These are phyloP conservation scores for Diadumene lineata DNA, from an alignment of 92 coral and sea anemone species.

Conservation along the genomic window DNA sequence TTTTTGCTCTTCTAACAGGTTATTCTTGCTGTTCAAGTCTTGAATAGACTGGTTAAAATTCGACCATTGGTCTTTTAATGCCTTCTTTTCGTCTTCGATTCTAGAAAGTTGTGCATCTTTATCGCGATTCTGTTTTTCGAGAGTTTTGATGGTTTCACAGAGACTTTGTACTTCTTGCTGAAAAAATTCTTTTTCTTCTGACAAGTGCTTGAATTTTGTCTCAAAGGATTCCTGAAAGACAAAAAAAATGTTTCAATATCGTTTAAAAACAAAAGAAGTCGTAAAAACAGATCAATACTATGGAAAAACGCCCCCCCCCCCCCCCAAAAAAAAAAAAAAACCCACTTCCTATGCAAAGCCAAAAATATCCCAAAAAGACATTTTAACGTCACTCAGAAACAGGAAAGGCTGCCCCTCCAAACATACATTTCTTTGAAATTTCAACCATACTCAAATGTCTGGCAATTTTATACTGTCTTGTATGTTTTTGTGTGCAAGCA, in stretches of 20 bases:
- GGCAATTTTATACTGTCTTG: too few relatives aligned
- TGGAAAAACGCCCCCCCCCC: too few relatives aligned
- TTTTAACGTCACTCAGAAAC: too few relatives aligned
- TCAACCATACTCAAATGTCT: too few relatives aligned
- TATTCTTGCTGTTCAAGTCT: slow-evolving; percentile 24
- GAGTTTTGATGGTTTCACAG: slow-evolving; percentile 15
- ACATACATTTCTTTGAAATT: too few relatives aligned
- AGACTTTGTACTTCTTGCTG: slow-evolving; percentile 26
- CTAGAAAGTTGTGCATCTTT: slow-evolving; percentile 25
- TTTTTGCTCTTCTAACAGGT: slow-evolving; percentile 16
- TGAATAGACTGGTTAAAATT: slow-evolving; percentile 26
- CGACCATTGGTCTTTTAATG: slow-evolving; percentile 23
- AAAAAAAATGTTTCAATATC: neutral
- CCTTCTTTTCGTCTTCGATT: slow-evolving; percentile 30
- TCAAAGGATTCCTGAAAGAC: slow-evolving; percentile 39
- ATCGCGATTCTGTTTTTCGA: slow-evolving; percentile 30
- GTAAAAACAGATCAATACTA: too few relatives aligned
- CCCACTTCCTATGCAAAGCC: too few relatives aligned
- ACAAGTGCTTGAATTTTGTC: slow-evolving; percentile 23
- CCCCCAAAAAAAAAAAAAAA: too few relatives aligned
- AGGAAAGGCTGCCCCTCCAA: too few relatives aligned
- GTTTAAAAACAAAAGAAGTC: neutral
- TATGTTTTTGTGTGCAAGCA: too few relatives aligned
- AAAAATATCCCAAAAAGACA: too few relatives aligned
- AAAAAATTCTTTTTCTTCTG: slow-evolving; percentile 35